Conservation (phyloP, 2,888 invertebrate species). For the Stramonita haemastoma region DNA sequence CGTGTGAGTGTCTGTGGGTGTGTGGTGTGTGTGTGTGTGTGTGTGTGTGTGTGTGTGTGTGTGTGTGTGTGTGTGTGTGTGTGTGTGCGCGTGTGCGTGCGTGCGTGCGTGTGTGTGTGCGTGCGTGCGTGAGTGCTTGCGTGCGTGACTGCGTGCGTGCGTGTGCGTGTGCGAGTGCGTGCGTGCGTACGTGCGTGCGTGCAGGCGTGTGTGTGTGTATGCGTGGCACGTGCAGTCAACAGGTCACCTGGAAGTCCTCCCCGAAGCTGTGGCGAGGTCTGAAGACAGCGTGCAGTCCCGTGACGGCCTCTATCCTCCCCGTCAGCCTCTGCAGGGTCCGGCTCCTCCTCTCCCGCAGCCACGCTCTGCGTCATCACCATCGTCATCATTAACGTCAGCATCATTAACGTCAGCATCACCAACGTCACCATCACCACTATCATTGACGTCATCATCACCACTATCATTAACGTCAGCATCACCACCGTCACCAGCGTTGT, state of each 20-base stretch:
- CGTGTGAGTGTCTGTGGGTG: background rate
- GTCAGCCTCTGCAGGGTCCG: background rate
- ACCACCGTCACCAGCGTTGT: no score
- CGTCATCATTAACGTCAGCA: no score
- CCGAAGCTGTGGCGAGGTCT: slow-evolving; percentile 5
- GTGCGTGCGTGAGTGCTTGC: background rate
- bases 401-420: no score
- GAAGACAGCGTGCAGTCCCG: slow-evolving; percentile 9
- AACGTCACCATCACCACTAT: no score
- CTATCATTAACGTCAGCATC: no score
- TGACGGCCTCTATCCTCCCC: background rate
- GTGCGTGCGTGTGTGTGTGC: background rate
- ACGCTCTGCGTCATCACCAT: background rate
- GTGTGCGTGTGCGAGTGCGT: background rate
- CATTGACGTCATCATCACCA: no score
- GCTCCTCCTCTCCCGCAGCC: background rate
- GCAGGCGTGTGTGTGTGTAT: background rate
- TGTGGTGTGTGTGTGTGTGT: background rate
- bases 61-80: background rate
- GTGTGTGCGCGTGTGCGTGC: background rate
- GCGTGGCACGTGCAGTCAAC: background rate
- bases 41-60: background rate
- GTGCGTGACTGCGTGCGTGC: background rate
- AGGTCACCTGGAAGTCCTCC: slow-evolving; percentile 24
- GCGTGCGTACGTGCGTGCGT: background rate